Conservation (phyloP, 2,797 vertebrate genomes). For the Pteronotus mesoamericanus region DNA sequence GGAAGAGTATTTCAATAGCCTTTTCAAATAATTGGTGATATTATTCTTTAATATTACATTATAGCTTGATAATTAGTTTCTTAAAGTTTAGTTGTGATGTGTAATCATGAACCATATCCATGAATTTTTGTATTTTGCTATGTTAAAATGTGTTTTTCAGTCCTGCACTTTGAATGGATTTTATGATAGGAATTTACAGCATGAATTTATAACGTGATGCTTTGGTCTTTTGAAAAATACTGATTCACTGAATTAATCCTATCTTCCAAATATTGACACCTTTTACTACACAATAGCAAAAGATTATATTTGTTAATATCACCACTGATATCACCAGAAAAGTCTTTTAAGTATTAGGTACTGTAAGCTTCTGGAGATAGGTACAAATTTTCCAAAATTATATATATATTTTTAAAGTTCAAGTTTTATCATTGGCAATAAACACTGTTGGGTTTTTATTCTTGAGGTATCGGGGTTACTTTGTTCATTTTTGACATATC, state of each 20-base stretch:
- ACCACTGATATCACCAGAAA: neutral
- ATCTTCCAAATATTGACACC: neutral
- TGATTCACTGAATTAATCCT: neutral
- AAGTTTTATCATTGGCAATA: neutral
- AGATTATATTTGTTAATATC: neutral
- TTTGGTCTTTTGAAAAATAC: neutral
- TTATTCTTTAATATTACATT: neutral
- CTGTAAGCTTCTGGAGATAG: neutral
- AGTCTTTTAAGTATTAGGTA: neutral
- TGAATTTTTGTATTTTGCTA: neutral
- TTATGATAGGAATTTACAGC: neutral
- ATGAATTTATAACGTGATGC: neutral
- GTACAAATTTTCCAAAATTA: neutral
- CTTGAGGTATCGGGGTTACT: neutral
- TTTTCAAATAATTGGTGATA: neutral
- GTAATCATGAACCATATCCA: neutral
- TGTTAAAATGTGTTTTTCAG: neutral
- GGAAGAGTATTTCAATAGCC: neutral
- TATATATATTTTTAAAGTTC: neutral
- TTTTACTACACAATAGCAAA: neutral
- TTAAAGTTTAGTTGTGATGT: neutral
- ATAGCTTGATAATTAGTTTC: neutral
- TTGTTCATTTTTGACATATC: slow-evolving; percentile 21
- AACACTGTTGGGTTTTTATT: neutral
- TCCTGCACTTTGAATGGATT: neutral